Conservation (phyloP, 1,140 invertebrate species). For the Dendroctonus valens region DNA sequence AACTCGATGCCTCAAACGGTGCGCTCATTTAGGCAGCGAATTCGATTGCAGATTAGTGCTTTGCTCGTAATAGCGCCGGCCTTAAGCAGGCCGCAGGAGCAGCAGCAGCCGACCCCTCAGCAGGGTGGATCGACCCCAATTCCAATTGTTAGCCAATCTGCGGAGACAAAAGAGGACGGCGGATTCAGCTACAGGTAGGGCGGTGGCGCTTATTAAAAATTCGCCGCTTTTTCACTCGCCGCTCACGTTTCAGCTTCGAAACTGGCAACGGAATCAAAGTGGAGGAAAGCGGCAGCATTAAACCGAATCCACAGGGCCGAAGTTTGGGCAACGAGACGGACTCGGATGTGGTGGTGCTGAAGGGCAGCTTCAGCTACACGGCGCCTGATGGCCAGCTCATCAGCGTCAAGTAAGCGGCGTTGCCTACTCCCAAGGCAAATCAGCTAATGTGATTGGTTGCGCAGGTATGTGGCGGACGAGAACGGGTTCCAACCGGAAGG, state of each 20-base stretch:
- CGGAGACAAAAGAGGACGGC: constrained; percentile 27
- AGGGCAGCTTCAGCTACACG: constrained; percentile 25
- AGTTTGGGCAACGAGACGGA: constrained; percentile 5
- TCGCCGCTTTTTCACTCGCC: not conserved
- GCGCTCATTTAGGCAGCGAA: too few relatives aligned
- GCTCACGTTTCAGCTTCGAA: constrained; percentile 14
- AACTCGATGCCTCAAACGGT: too few relatives aligned
- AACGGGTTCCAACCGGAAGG: constrained; percentile 65
- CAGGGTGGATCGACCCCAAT: constrained; percentile 17
- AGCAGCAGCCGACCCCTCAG: constrained; percentile 6
- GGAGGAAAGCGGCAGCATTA: constrained; percentile 16
- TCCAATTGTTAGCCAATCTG: constrained; percentile 24
- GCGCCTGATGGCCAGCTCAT: constrained; percentile 21
- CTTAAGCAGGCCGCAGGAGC: constrained; percentile 15
- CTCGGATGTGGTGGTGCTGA: constrained; percentile 9
- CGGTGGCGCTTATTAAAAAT: not conserved
- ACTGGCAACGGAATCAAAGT: constrained; percentile 29
- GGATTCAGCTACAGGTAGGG: constrained; percentile 26
- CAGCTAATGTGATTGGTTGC: not conserved
- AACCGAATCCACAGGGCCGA: constrained; percentile 7
- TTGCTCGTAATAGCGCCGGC: constrained; percentile 6
- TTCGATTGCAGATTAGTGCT: constrained; percentile 8
- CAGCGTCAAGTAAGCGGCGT: constrained; percentile 7
- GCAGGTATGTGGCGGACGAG: constrained; percentile 58
- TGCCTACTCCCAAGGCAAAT: not conserved